Base-by-base conservation (phyloP, 2,113 vertebrate species). In the Ophiodon elongatus region DNA sequence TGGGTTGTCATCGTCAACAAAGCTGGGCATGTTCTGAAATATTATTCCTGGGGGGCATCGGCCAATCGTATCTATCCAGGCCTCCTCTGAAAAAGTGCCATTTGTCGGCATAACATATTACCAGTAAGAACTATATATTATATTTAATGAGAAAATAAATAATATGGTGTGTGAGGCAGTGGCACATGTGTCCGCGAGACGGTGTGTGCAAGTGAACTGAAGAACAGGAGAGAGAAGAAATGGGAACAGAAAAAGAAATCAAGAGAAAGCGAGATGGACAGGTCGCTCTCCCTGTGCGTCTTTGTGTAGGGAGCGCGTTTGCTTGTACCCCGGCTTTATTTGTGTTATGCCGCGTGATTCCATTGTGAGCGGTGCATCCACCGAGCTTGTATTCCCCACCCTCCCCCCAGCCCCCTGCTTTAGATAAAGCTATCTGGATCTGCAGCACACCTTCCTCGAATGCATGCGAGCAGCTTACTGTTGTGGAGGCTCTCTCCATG, bases 321-420 rank as follows among this genome's bases (percentile, higher is more conserved):
- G 71, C 88, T 93, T 92, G 92, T 92, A 89, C 84, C 76, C 57
- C 11, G 64, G 85, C 87, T 91, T 91, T 88, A 90, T 92, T 91
- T 89, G 79, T 87, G 91, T 89, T 89, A 88, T 93, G 92, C 86
- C 70, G 82, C 57, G 89, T 93, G 92, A 92, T 92, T 91, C 92
- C 88, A 91, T 93, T 94, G 93, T 93, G 87, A 65, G 52, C 78
- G 70, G 78, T 33, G 76, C 84, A 87, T 88, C 87, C 80, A 83
- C 67, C 9, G 76, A 86, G 90, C 86, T 88, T 91, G 91, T 93
- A 85, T 82, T 76, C 82, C 82, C 85, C 91, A 76, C 70, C 82
- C 80, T 83, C 84, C 77, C 88, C 65, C 65, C 76, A 64, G 72
- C 73, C 84, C 57, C 80, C 59, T 60, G 69, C 84, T 83, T 88